phyloP scores from a whole-genome alignment of 2,888 invertebrate genomes.

The Hypena proboscidalis region DNA sequence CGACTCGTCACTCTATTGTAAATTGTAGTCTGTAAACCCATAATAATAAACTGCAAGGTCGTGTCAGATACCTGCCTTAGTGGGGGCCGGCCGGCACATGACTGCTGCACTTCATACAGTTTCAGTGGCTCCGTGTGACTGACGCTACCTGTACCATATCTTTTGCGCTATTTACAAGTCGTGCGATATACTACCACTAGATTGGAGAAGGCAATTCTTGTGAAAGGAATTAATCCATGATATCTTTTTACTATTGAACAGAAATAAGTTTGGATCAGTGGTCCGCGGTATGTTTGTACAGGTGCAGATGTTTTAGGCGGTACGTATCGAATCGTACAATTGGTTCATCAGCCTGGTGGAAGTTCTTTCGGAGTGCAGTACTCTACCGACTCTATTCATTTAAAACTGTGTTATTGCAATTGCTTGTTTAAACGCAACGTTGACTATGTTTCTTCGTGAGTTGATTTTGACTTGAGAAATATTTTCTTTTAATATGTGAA shows the following conservation, averaged over 20 bases:
- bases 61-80: constrained; percentile 48
- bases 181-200: too few species aligned
- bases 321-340: constrained; percentile 49
- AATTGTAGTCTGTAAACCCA: constrained; percentile 80
- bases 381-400: constrained; percentile 3
- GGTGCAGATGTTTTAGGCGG: constrained; percentile 50
- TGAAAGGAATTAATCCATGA: too few species aligned
- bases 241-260: constrained; percentile 4
- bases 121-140: constrained; percentile 57
- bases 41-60: constrained; percentile 84
- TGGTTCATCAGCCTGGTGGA: constrained; percentile 48
- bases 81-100: constrained; percentile 69
- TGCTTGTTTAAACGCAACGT: too few species aligned
- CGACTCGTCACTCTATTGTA: constrained; percentile 79
- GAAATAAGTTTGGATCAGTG: constrained; percentile 35
- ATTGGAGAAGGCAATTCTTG: too few species aligned
- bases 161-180: background rate
- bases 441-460: constrained; percentile 21
- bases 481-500: constrained; percentile 24
- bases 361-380: constrained; percentile 13
- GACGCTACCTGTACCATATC: constrained; percentile 13
- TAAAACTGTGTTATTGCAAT: too few species aligned
- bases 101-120: constrained; percentile 62
- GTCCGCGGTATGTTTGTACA: constrained; percentile 59
- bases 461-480: constrained; percentile 7